Percentiles rank a stretch among this genome's conserved stretches.
Evolutionary conservation across 2,888 invertebrate species (phyloP).

Genomic region (Acrobasis suavella): DNA sequence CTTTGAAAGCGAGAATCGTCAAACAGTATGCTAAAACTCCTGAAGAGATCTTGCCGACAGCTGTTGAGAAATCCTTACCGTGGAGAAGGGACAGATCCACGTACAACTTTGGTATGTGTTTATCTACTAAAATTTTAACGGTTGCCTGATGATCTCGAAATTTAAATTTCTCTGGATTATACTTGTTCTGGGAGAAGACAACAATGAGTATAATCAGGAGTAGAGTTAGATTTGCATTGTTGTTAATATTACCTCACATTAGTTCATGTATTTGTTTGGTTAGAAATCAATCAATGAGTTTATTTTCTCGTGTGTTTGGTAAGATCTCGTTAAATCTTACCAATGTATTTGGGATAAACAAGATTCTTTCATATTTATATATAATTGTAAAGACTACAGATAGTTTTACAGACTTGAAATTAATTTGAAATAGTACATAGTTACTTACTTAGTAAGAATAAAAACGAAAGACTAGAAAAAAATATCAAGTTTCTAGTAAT

Average conservation of each 20-base stretch:
- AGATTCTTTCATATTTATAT: background rate
- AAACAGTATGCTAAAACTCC: slow-evolving; percentile 85
- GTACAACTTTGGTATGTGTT: slow-evolving; percentile 87
- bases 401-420: no score
- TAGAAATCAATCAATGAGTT: background rate
- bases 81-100: slow-evolving; percentile 91
- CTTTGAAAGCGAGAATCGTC: slow-evolving; percentile 86
- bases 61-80: slow-evolving; percentile 91
- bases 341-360: background rate
- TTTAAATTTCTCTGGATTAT: slow-evolving; percentile 34
- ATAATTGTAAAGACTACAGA: no score
- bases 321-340: background rate
- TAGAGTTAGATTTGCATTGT: slow-evolving; percentile 6
- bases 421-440: no score
- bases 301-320: background rate
- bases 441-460: no score
- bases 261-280: background rate
- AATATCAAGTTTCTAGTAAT: no score
- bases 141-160: slow-evolving; percentile 51
- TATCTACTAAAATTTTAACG: slow-evolving; percentile 48
- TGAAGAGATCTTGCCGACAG: slow-evolving; percentile 86
- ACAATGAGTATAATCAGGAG: slow-evolving; percentile 18
- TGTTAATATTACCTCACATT: background rate
- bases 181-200: slow-evolving; percentile 1
- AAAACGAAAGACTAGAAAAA: no score